phyloP scores from a whole-genome alignment of 2,113 vertebrate genomes.

The Thermophis baileyi region DNA sequence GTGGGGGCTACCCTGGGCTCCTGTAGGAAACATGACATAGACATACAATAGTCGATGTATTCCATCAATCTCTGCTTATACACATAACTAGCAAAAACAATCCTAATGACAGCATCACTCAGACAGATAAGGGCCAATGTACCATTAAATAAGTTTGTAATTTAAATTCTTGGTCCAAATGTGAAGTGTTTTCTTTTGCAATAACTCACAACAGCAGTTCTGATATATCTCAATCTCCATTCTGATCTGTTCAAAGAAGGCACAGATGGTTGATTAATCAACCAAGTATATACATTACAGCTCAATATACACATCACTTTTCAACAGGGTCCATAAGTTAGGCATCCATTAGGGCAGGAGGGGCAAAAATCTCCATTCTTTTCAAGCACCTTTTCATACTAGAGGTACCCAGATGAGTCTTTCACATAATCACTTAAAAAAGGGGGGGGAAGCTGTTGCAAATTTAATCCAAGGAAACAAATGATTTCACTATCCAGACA shows the following conservation, averaged over 20 bases:
- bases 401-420: neutral
- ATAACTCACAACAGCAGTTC: neutral
- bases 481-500: neutral
- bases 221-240: neutral
- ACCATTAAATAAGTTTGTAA: neutral
- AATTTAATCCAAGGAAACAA: neutral
- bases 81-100: neutral
- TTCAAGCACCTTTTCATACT: neutral
- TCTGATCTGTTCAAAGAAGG: slow-evolving; percentile 12
- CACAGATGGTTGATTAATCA: neutral
- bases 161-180: neutral
- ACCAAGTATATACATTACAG: neutral
- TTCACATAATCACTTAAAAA: neutral
- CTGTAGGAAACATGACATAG: neutral
- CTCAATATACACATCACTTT: neutral
- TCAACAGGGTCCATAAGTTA: too few species aligned
- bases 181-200: neutral
- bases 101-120: too few species aligned
- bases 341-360: neutral
- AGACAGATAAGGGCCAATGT: neutral
- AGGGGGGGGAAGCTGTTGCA: too few species aligned
- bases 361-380: neutral
- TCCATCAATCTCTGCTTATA: neutral
- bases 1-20: neutral
- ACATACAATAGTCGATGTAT: neutral